A percentile compares a stretch with the other conserved stretches of the same genome.
Evolutionary conservation across 2,797 vertebrate species (phyloP).

Genomic region (Glossophaga mutica): DNA sequence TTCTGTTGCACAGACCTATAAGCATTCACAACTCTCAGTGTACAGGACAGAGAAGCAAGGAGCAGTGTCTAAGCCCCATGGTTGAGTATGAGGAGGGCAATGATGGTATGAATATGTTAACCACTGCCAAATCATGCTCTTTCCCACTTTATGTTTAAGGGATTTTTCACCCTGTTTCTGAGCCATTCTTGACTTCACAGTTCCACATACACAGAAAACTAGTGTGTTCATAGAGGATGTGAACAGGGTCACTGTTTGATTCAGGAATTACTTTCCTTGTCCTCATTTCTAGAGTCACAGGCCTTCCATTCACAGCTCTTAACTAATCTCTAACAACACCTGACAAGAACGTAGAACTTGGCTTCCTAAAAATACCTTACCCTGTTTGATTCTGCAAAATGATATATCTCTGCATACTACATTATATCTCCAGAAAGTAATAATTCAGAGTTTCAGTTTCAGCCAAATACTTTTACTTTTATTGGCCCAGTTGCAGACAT

Average conservation of each 20-base stretch:
- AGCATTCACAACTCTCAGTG: neutral
- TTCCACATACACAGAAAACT: neutral
- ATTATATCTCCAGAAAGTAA: neutral
- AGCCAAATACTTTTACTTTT: neutral
- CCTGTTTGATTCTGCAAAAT: neutral
- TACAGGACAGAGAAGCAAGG: neutral
- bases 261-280: neutral
- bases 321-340: neutral
- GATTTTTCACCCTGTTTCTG: neutral
- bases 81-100: too few species aligned
- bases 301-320: neutral
- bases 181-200: neutral
- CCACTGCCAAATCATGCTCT: neutral
- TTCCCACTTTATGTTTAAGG: neutral
- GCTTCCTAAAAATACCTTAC: neutral
- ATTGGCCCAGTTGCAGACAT: neutral
- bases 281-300: neutral
- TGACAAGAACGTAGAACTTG: neutral
- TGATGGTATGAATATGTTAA: neutral
- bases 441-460: slow-evolving; percentile 21
- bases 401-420: neutral
- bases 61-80: too few species aligned
- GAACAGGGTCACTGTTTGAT: neutral
- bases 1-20: neutral
- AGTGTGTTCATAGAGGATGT: neutral